Evolutionary conservation across 2,797 vertebrate species (phyloP), one percentile per base, ranked within the genome.

Genomic region (Pseudocheirus occidentalis): DNA sequence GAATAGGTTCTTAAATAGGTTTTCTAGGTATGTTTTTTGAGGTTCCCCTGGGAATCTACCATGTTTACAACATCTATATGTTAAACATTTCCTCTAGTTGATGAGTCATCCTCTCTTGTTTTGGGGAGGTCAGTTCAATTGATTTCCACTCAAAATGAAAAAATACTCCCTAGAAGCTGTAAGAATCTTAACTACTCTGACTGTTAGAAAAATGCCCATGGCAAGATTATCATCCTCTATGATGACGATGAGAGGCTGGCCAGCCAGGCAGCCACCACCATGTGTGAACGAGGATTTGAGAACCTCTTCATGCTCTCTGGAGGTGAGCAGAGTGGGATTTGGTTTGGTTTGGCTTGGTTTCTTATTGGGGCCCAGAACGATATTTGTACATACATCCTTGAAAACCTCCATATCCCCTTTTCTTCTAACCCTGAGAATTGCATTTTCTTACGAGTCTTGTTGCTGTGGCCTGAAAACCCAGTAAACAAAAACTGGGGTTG

Each of bases 231-330:
- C 96, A 99, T 99, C 0, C 92, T 99, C 3, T 99, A 99, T 0
- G 99, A 99, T 0, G 99, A 99, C 0, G 99, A 99, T 0, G 99
- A 99, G 98, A 98, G 99, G 56, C 96, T 99, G n/a, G 99, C 99
- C 31, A 99, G 98, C 96, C 99, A 99, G 97, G 99, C 99, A 0
- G 99, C 99, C 40, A 99, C 99, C 52, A 99, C 98, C 96, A 99
- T 99, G 99, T 99, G 99, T 0, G 99, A 99, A 97, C 98, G 99
- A 92, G 99, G 99, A 24, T 99, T 99, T 11, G 99, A 99, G 96
- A 99, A 99, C 95, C 98, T 99, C 52, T 99, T 99, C 95, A 99
- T 99, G 99, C 98, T 99, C 6, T 99, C 99, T 0, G 99, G 99
- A 99, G 99, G 99, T 99, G 92, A 98, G 98, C 24, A 18, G n/a